phyloP scores from a whole-genome alignment of 2,113 vertebrate species.

The mouse (Mus musculus) region GRCm39 chr16:85076501-85077000 shows the following conservation, averaged over 20 bases:
- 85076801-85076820: not conserved
- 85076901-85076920: not conserved
- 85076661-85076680: not conserved
- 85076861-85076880: not conserved
- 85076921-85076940: not conserved
- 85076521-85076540: no score
- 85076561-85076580: no score
- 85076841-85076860: not conserved
- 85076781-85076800: no score
- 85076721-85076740: no score
- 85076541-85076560: no score
- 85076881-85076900: not conserved
- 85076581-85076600: no score
- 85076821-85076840: not conserved
- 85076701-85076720: no score
- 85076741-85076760: not conserved
- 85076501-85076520: no score
- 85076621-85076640: no score
- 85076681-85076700: not conserved
- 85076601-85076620: no score
- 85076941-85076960: conserved; percentile 1
- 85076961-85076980: not conserved
- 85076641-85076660: not conserved
- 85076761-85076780: not conserved
- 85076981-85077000: not conserved